Evolutionary conservation across 2,113 vertebrate species (phyloP).

Genomic region (Tylochromis polylepis): DNA sequence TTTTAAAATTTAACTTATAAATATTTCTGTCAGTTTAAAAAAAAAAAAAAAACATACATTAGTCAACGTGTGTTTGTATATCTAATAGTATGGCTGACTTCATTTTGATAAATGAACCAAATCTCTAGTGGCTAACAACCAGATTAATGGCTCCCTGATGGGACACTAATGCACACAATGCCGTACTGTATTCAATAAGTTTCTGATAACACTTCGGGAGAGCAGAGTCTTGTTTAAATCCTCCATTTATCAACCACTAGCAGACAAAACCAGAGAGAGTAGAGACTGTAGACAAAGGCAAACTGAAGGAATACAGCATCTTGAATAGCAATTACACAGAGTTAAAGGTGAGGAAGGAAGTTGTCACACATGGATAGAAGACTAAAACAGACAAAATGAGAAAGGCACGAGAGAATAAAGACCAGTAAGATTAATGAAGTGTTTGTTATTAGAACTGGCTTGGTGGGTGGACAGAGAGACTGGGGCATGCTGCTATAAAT

Average conservation of each 20-base stretch:
- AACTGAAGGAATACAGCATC: background rate
- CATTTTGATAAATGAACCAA: background rate
- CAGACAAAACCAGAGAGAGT: background rate
- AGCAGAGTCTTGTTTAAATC: background rate
- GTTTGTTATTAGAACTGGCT: conserved; percentile 15
- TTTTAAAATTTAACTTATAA: background rate
- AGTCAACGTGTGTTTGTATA: background rate
- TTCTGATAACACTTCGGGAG: background rate
- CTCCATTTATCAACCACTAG: conserved; percentile 3
- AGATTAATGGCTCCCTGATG: conserved; percentile 9
- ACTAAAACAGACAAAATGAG: background rate
- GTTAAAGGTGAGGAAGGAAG: background rate
- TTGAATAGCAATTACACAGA: conserved; percentile 5
- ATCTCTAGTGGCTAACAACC: background rate
- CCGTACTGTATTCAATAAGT: background rate
- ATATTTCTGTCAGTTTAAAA: background rate
- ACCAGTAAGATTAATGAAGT: conserved; percentile 30
- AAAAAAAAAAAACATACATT: background rate
- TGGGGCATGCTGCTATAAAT: conserved; percentile 43
- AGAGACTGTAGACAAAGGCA: background rate
- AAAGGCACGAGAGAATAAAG: conserved; percentile 5
- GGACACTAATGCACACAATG: conserved; percentile 22
- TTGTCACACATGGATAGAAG: background rate
- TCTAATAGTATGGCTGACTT: background rate
- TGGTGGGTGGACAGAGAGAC: conserved; percentile 16